A percentile compares a stretch with the other conserved stretches of the same genome.
These are phyloP conservation scores for Oryzias dopingdopingensis DNA, from an alignment of 2,797 vertebrate species.

Conservation along the genomic window DNA sequence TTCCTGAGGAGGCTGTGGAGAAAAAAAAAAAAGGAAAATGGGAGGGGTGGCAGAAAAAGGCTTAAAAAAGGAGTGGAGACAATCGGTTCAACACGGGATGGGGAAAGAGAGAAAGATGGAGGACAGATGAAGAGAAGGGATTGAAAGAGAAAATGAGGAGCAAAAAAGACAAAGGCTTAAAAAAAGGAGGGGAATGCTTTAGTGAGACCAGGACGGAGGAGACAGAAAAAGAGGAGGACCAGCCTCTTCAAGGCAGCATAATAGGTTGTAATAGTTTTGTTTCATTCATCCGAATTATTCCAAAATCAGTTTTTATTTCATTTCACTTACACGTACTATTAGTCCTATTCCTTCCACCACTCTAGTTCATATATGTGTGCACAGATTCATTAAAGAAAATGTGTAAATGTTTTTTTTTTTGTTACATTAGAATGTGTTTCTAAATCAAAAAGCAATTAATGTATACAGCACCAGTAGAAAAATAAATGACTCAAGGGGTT, in stretches of 20 bases:
- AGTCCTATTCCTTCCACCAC: constrained; percentile 6
- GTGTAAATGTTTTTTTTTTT: too few relatives aligned
- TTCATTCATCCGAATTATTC: constrained; percentile 46
- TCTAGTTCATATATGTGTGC: too few relatives aligned
- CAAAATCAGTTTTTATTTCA: constrained; percentile 26
- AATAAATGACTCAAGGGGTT: too few relatives aligned
- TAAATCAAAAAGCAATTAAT: too few relatives aligned
- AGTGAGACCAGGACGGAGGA: constrained; percentile 31
- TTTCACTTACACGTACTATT: constrained; percentile 17
- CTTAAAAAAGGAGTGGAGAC: constrained; percentile 17
- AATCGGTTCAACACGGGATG: constrained; percentile 27
- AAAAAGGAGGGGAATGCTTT: constrained; percentile 28
- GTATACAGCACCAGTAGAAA: too few relatives aligned
- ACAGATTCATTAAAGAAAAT: too few relatives aligned
- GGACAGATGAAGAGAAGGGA: constrained; percentile 8
- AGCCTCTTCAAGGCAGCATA: constrained; percentile 32
- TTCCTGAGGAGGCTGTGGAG: constrained; percentile 15
- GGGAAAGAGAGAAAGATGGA: constrained; percentile 34
- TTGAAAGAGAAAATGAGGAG: constrained; percentile 19
- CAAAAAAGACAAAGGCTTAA: constrained; percentile 19
- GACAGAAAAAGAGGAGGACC: constrained; percentile 29
- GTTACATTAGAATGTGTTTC: too few relatives aligned
- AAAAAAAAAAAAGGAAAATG: constrained; percentile 12
- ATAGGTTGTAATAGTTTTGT: constrained; percentile 47
- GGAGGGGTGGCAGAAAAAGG: constrained; percentile 15